Conservation (phyloP, 1,140 invertebrate species). For the Diplogasteroides magnus region DNA sequence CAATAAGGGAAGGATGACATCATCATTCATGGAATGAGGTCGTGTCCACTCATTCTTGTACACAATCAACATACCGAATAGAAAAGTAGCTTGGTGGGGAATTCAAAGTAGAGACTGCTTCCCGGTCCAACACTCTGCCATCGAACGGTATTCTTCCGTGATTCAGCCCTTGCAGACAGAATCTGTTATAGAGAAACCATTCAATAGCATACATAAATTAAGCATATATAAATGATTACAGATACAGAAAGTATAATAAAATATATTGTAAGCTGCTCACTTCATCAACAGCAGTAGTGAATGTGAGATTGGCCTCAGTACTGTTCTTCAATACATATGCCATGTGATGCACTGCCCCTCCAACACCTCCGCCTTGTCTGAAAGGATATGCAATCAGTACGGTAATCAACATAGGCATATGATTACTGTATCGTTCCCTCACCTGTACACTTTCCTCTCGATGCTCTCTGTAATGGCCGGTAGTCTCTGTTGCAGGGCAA, state of each 20-base stretch:
- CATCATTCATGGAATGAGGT: constrained; percentile 4
- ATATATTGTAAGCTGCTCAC: too few species aligned
- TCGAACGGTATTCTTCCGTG: constrained; percentile 31
- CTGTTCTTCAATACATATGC: constrained; percentile 41
- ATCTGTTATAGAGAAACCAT: constrained; percentile 18
- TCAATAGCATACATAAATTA: neutral
- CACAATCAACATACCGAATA: constrained; percentile 24
- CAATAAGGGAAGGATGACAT: neutral
- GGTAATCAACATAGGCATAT: neutral
- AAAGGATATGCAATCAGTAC: neutral
- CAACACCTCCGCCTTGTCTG: constrained; percentile 11
- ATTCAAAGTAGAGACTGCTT: constrained; percentile 37
- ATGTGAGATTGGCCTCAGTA: constrained; percentile 34
- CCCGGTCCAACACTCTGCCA: constrained; percentile 35
- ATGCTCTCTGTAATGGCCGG: constrained; percentile 24
- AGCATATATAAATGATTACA: too few species aligned
- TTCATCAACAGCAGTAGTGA: constrained; percentile 33
- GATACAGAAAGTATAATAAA: too few species aligned
- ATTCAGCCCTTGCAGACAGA: constrained; percentile 24
- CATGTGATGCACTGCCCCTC: constrained; percentile 34
- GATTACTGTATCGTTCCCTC: constrained; percentile 1
- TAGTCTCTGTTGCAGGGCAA: constrained; percentile 34
- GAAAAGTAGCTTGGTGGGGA: constrained; percentile 34
- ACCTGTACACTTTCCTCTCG: constrained; percentile 21
- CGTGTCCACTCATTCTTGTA: constrained; percentile 3